These are phyloP conservation scores for Sebastes kiyomatsui DNA, from an alignment of 2,797 vertebrate species.

Conservation along the genomic window DNA sequence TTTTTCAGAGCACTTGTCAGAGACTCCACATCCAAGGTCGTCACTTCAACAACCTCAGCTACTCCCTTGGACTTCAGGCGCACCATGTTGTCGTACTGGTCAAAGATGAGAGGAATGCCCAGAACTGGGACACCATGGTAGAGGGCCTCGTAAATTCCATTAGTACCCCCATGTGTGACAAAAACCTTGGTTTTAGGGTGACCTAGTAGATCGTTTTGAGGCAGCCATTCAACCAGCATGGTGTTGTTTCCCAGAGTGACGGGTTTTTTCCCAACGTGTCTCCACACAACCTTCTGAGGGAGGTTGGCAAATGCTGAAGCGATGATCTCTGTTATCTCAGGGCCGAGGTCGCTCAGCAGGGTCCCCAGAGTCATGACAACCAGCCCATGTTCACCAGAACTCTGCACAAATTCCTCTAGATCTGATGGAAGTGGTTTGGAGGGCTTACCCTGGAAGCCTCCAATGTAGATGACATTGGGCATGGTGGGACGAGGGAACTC, in stretches of 20 bases:
- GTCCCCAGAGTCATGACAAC: conserved; percentile 77
- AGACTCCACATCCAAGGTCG: conserved; percentile 51
- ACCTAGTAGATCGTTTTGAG: conserved; percentile 74
- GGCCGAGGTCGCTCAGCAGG: conserved; percentile 48
- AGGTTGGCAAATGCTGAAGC: conserved; percentile 66
- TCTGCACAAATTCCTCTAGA: conserved; percentile 71
- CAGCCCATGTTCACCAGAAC: conserved; percentile 70
- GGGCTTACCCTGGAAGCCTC: conserved; percentile 74
- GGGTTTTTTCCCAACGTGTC: conserved; percentile 57
- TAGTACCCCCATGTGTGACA: conserved; percentile 74
- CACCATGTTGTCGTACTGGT: conserved; percentile 72
- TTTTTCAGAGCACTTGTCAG: conserved; percentile 50
- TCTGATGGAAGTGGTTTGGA: conserved; percentile 59
- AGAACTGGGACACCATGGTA: conserved; percentile 68
- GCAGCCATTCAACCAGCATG: conserved; percentile 72
- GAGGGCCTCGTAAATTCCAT: conserved; percentile 74
- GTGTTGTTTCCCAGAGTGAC: conserved; percentile 69
- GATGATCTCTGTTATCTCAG: conserved; percentile 52
- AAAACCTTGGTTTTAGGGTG: conserved; percentile 75
- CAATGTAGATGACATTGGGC: conserved; percentile 79
- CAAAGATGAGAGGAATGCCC: conserved; percentile 71
- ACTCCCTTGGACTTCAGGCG: conserved; percentile 48
- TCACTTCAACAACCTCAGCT: conserved; percentile 57
- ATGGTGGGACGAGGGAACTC: conserved; percentile 77
- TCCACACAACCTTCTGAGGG: conserved; percentile 77